A percentile compares a stretch with the other conserved stretches of the same genome.
phyloP scores from a whole-genome alignment of 2,797 vertebrate genomes.

The Urocyon cinereoargenteus region DNA sequence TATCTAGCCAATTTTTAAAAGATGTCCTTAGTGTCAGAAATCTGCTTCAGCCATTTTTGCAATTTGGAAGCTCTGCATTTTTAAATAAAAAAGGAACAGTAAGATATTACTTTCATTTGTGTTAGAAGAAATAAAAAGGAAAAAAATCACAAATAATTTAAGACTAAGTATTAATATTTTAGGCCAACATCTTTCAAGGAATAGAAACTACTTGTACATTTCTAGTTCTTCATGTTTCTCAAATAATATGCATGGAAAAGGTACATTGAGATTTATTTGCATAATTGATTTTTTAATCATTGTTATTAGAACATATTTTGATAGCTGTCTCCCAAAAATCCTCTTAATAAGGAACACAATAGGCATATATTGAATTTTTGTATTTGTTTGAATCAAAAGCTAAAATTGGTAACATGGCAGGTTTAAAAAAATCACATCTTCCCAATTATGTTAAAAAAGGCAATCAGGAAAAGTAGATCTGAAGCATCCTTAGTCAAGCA shows the following conservation, averaged over 20 bases:
- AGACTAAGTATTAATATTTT: slow-evolving; percentile 70
- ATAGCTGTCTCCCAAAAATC: slow-evolving; percentile 19
- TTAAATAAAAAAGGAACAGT: slow-evolving; percentile 60
- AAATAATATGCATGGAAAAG: slow-evolving; percentile 33
- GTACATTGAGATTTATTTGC: slow-evolving; percentile 58
- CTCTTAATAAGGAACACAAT: slow-evolving; percentile 45
- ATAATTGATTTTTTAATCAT: slow-evolving; percentile 58
- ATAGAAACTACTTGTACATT: slow-evolving; percentile 6
- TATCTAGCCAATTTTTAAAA: slow-evolving; percentile 28
- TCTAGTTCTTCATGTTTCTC: slow-evolving; percentile 32
- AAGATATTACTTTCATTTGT: slow-evolving; percentile 59
- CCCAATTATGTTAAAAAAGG: slow-evolving; percentile 49
- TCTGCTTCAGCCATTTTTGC: background rate
- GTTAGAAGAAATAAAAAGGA: slow-evolving; percentile 51
- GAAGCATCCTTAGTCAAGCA: slow-evolving; percentile 8
- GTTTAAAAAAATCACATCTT: slow-evolving; percentile 61
- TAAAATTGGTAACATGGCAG: slow-evolving; percentile 57
- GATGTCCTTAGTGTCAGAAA: slow-evolving; percentile 5
- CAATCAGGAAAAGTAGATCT: slow-evolving; percentile 8
- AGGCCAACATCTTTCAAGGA: slow-evolving; percentile 33
- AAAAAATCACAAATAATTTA: slow-evolving; percentile 74
- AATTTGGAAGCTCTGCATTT: slow-evolving; percentile 51
- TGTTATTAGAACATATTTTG: slow-evolving; percentile 66
- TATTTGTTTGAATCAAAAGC: slow-evolving; percentile 62
- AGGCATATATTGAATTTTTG: background rate